Evolutionary conservation across 2,797 vertebrate genomes (phyloP), one percentile per base, ranked within the genome.

Genomic region (Novumbra hubbsi): DNA sequence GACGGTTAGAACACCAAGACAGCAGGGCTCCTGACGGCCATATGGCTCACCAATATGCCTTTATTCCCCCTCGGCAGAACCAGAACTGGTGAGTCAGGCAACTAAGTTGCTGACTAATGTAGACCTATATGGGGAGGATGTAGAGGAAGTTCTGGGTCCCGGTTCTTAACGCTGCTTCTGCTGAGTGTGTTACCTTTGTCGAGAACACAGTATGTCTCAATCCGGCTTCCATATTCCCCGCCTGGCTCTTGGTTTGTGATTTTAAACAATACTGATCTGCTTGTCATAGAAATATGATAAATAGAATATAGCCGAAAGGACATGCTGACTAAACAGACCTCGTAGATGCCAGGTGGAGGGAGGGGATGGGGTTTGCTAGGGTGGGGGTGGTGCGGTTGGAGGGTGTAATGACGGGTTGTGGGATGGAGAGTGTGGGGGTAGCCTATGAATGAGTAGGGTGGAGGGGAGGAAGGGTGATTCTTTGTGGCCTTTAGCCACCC

Each of bases 31-130:
- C 81, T 80, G 73, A 75, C 6, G 28, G 48, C 85, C 91, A 90
- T 89, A 90, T 89, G 89, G 83, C 80, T 67, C 81, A 83, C 81
- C 88, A 88, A 89, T 90, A 87, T 89, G 91, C 72, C 80, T 78
- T 76, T 73, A 74, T 74, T 79, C 70, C 30, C 19, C 64, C 77
- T 72, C 74, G 74, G 63, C 73, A 83, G 60, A 77, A 83, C 75
- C 88, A 83, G 52, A 77, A 83, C 76, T 88, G 82, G 78, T 88
- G 78, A 57, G n/a, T 16, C 32, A 60, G n/a, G 55, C 52, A 49
- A 38, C 55, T 4, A 57, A 57, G 21, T 12, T 3, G 55, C 55
- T 63, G 27, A 27, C 27, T 63, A 28, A 63, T 4, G 12, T 27
- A 27, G 12, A 5, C 21, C 27, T 63, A 63, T 16, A 4, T 30